Evolutionary conservation across 2,113 vertebrate genomes (phyloP), one percentile per base, ranked within the genome.

Genomic region (Xiphias gladius): DNA sequence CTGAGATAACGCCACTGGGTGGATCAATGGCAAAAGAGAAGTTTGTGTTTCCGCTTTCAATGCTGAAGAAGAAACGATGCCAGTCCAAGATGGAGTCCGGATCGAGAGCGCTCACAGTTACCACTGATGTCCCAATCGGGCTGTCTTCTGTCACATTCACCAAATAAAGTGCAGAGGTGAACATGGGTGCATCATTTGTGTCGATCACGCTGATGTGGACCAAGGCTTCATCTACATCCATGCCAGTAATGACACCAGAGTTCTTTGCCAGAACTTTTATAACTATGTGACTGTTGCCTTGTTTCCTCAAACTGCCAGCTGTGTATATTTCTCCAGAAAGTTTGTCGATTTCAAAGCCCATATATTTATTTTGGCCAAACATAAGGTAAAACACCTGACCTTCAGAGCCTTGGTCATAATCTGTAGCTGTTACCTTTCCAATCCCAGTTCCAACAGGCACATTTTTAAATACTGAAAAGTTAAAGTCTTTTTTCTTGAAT

Each of bases 231-330:
- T 95, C 94, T 46, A 91, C 76, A 71, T 95, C 84, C 41, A 70
- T 82, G 3, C 95, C 95, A 78, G 76, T 93, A 63, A 95, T 93
- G 58, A 92, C 77, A 19, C 95, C 95, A 67, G 73, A 63, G 75
- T 96, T 96, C 80, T 95, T 96, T 17, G 94, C 95, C 62, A 96
- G 72, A 75, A 95, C 83, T 39, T 85, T 93, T 17, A 96, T 85
- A 71, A 83, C 73, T 19, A 83, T 12, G 1, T 89, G 61, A 74
- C 79, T 92, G 61, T 92, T 91, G 10, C 89, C 86, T 19, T 83
- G 86, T 46, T 91, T 93, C 72, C 88, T 94, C 83, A 95, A 85
- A 89, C 90, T 90, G 63, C 52, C 69, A 4, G 84, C 86, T 39
- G 92, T 93, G 62, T 89, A 92, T 71, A 96, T 90, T 65, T 93